Base-by-base conservation (phyloP, 2,113 vertebrate species). In the Platycercus adscitus region DNA sequence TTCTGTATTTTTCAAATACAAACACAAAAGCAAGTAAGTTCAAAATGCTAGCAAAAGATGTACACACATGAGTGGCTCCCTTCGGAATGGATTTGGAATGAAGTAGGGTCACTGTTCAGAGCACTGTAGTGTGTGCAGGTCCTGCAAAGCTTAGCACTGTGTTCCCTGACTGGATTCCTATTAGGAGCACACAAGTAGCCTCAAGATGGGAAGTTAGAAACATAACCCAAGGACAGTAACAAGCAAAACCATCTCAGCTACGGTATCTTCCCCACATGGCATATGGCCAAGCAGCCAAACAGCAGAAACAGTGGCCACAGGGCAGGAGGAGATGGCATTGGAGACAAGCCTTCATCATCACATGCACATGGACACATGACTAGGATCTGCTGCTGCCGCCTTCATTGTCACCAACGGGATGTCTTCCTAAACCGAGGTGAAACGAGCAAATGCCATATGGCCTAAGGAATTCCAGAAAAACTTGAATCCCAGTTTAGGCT, bases 351-450 rank as follows among this genome's bases (percentile, higher is more conserved):
- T 49, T 39, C 8, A 23, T 4, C 60, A 50, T 8, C 63, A 7
- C n/a, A 2, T 2, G 5, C 25, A 11, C 16, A 8, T 0, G 21
- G 61, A 49, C 33, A 37, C 50, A 11, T 7, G 25, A 9, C 29
- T 2, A 11, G 56, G 46, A 71, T 63, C 26, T 66, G n/a, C 89
- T 47, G 39, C 88, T 47, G 39, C 26, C 2, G 1, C 26, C 55
- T 58, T 26, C 15, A 1, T 0, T 14, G n/a, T 15, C 46, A 53
- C 31, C 26, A 55, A 10, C 7, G 1, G 1, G 7, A 39, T 4
- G 35, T 61, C 75, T 18, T 44, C 49, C 53, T 49, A 49, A 90
- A 86, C 39, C 2, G 9, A 52, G 35, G 6, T 19, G 43, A 58
- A 65, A 47, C 6, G 37, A 80, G 50, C 5, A 65, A 71, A 39